phyloP scores from a whole-genome alignment of 92 coral and sea anemone species.

The Plumapathes pennacea region DNA sequence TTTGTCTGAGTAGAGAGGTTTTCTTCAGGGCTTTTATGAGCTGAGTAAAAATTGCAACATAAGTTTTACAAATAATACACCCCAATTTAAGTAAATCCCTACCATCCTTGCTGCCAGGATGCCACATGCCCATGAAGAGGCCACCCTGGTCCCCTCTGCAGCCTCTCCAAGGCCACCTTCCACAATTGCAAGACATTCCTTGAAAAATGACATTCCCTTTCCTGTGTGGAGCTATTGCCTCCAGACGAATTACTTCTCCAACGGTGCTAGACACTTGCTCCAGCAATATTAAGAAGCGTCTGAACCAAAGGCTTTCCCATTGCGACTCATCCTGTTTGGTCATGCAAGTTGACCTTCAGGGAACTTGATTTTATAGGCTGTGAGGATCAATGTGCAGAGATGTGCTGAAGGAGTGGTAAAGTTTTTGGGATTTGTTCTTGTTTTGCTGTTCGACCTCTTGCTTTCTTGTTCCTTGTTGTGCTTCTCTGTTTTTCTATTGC shows the following conservation, averaged over 20 bases:
- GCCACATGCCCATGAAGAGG: slow-evolving; percentile 52
- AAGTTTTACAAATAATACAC: too few species aligned
- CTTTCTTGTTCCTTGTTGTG: too few species aligned
- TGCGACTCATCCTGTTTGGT: too few species aligned
- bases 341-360: not conserved
- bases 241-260: slow-evolving; percentile 25
- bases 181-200: slow-evolving; percentile 36
- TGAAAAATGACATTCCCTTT: slow-evolving; percentile 11
- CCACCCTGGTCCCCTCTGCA: slow-evolving; percentile 33
- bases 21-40: too few species aligned
- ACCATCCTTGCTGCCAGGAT: slow-evolving; percentile 48
- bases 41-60: too few species aligned
- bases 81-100: too few species aligned
- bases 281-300: not conserved
- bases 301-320: not conserved
- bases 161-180: slow-evolving; percentile 23
- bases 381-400: not conserved
- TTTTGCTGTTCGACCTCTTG: too few species aligned
- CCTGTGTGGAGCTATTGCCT: slow-evolving; percentile 20
- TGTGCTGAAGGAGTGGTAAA: too few species aligned
- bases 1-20: too few species aligned
- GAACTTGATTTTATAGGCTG: not conserved
- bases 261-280: not conserved
- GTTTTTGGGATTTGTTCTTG: too few species aligned
- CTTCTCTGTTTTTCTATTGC: too few species aligned